Evolutionary conservation across 1,140 invertebrate species (phyloP).

Genomic region (Pseudachorutes palmiensis): DNA sequence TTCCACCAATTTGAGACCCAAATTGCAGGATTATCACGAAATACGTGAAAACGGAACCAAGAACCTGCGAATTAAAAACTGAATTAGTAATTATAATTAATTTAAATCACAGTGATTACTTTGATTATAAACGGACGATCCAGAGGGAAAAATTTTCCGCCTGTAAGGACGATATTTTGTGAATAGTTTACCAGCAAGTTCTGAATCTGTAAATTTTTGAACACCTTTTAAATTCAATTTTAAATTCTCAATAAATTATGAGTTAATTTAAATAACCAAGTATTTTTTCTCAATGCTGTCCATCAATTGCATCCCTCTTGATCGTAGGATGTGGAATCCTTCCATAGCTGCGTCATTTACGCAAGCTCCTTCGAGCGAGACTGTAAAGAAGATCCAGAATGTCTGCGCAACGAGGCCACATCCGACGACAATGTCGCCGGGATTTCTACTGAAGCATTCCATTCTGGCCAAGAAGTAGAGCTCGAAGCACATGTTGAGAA

Average conservation of each 20-base stretch:
- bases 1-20: not conserved
- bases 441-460: not conserved
- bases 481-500: conserved; percentile 37
- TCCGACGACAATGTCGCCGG: conserved; percentile 22
- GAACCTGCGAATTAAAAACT: conserved; percentile 28
- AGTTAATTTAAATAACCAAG: conserved; percentile 13
- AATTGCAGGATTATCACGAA: conserved; percentile 37
- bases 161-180: conserved; percentile 30
- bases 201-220: conserved; percentile 27
- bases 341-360: conserved; percentile 28
- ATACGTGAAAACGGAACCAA: conserved; percentile 35
- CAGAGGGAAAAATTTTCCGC: conserved; percentile 32
- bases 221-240: too few species aligned
- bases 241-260: too few species aligned
- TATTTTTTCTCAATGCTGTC: conserved; percentile 28
- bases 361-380: conserved; percentile 29
- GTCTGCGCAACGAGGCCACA: conserved; percentile 28
- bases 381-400: conserved; percentile 32
- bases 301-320: conserved; percentile 4
- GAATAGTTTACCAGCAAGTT: conserved; percentile 23
- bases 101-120: conserved; percentile 14
- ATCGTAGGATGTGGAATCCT: conserved; percentile 25
- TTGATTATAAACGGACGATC: conserved; percentile 35
- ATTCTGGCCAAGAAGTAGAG: conserved; percentile 32
- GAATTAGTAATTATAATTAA: too few species aligned